Conservation (phyloP, 2,888 invertebrate genomes). For the Aphidoletes aphidimyza region DNA sequence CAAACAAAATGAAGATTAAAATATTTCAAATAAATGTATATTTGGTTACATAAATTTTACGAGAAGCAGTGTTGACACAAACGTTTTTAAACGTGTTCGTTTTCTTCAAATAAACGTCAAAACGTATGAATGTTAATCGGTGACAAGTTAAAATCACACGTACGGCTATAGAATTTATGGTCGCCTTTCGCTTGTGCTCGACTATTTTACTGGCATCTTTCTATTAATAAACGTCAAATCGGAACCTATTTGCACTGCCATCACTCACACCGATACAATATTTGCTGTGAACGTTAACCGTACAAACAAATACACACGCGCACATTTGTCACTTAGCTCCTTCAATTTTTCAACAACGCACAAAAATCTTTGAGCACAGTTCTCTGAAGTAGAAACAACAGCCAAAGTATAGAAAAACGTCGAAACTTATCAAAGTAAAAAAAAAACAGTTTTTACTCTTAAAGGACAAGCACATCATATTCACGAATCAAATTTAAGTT, state of each 20-base stretch:
- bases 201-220: conserved; percentile 22
- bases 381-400: conserved; percentile 24
- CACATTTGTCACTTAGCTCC: conserved; percentile 43
- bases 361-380: conserved; percentile 34
- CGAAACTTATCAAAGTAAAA: neutral
- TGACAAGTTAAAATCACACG: too few relatives aligned
- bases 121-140: too few relatives aligned
- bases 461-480: conserved; percentile 7
- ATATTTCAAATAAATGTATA: too few relatives aligned
- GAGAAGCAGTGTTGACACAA: too few relatives aligned
- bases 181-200: too few relatives aligned
- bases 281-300: too few relatives aligned
- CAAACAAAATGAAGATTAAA: too few relatives aligned
- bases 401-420: neutral
- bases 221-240: neutral
- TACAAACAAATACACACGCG: neutral
- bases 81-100: too few relatives aligned
- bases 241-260: neutral
- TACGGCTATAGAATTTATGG: too few relatives aligned
- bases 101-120: too few relatives aligned
- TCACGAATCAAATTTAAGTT: conserved; percentile 1
- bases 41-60: too few relatives aligned
- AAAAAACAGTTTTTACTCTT: neutral
- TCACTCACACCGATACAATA: neutral
- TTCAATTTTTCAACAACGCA: conserved; percentile 52